A percentile compares a stretch with the other conserved stretches of the same genome.
phyloP scores from a whole-genome alignment of 2,797 vertebrate species.

The Oceanodroma leucorhoa region DNA sequence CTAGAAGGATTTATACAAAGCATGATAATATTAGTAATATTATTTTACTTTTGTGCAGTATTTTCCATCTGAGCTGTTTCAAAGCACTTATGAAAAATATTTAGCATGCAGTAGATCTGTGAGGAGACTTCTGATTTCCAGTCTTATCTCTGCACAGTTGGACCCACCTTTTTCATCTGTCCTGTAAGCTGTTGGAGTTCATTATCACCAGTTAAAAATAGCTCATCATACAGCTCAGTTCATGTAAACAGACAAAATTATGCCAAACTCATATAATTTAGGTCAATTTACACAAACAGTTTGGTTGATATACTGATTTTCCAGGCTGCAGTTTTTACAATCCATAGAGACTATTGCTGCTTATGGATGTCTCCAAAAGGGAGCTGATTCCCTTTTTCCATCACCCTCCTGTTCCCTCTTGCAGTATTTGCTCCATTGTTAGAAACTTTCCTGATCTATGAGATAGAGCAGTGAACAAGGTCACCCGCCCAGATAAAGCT shows the following conservation, averaged over 20 bases:
- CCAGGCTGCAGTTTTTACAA: neutral
- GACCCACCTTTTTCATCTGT: neutral
- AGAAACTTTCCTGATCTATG: neutral
- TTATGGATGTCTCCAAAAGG: neutral
- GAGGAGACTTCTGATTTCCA: neutral
- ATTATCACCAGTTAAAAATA: neutral
- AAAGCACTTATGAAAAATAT: neutral
- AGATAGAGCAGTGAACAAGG: neutral
- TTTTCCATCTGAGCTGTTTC: neutral
- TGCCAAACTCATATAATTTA: neutral
- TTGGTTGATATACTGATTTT: neutral
- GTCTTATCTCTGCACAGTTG: neutral
- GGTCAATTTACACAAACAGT: neutral
- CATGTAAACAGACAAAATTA: neutral
- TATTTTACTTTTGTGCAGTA: neutral
- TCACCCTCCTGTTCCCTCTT: accelerated
- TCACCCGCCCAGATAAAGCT: neutral
- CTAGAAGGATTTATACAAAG: neutral
- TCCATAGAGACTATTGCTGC: neutral
- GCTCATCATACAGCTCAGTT: neutral
- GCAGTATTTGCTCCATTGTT: neutral
- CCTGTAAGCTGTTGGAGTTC: neutral
- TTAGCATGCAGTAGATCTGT: neutral
- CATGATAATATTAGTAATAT: neutral
- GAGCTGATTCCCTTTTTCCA: neutral